Evolutionary conservation across 2,888 invertebrate genomes (phyloP), one percentile per base, ranked within the genome.

Genomic region (Folsomia candida): DNA sequence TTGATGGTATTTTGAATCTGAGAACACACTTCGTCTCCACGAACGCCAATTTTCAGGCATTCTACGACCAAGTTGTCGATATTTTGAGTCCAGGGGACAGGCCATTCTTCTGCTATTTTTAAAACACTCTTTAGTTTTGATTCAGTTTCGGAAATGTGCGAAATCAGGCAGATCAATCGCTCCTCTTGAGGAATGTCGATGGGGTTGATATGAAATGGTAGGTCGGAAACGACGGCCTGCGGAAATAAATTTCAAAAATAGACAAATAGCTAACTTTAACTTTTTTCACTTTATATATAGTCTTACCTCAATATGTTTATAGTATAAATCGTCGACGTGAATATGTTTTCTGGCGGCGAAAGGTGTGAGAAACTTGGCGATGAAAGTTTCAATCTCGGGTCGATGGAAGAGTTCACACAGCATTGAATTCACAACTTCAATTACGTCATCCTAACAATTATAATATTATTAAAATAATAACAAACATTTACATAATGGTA

Each of bases 141-240:
- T 58, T 68, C 66, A 11, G 25, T n/a, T 3, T 61, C 66, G 0
- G 26, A 24, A 22, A 76, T 75, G 20, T 75, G 64, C 28, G 70
- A 69, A 3, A 77, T 71, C 18, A 79, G 57, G 14, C 68, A 66
- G 1, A 77, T 64, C 1, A 79, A 68, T 26, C 79, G 71, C 60
- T 78, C 79, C 63, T 78, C 78, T 47, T 75, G 77, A 9, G 79
- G 79, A 66, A 79, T 78, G n/a, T 73, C 73, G 1, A 62, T 65
- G 2, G 76, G 51, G 24, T 70, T 74, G 47, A 73, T 54, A 58
- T 74, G 77, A 58, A 72, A 76, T 1, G 72, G 71, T 1, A 77
- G 57, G 27, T 74, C 67, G n/a, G 59, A 66, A 20, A 78, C 25
- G 28, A 77, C 73, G 24, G 76, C 68, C 79, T 78, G 29, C 14